Evolutionary conservation across 1,140 invertebrate species (phyloP), one percentile per base, ranked within the genome.

Genomic region (Proctacanthus coquilletti): DNA sequence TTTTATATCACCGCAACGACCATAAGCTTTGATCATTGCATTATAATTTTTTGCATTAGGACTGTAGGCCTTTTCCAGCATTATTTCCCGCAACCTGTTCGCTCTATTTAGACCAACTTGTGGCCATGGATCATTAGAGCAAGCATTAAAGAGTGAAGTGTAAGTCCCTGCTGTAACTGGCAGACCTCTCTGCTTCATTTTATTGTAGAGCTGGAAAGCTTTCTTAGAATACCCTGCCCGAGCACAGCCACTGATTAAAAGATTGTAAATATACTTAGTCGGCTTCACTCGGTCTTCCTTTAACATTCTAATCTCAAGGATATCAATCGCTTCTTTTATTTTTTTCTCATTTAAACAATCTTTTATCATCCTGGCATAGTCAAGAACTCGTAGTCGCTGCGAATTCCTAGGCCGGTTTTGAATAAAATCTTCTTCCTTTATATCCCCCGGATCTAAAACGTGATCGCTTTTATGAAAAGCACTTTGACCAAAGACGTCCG

Each of bases 21-120:
- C 84, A 69, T 84, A 95, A 3, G 85, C 84, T 69, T 89, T 93
- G 6, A 94, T 82, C 75, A 93, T 80, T 4, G 79, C 71, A 70
- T 89, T 79, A 46, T 86, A 92, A 53, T 82, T 84, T 3, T 73
- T 73, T 1, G 74, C 50, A 60, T 88, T 91, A 2, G 81, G 70
- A 32, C 70, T 49, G 44, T 76, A 63, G 4, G 68, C 65, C 48
- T 80, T 82, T 42, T 78, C 68, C 31, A 68, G 52, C 67, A 91
- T 79, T 14, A 74, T 61, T 43, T 74, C 56, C 36, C 75, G 57
- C 19, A 92, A 63, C 42, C 71, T 50, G 19, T 56, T 66, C 0
- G 84, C 83, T 50, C 71, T 61, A 32, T 67, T 62, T 19, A 80
- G 53, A 18, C 77, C 76, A 56, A 80, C 70, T 25, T 57, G 49